Base-by-base conservation (phyloP, 2,797 vertebrate genomes). In the Toxotes lorentzi region DNA sequence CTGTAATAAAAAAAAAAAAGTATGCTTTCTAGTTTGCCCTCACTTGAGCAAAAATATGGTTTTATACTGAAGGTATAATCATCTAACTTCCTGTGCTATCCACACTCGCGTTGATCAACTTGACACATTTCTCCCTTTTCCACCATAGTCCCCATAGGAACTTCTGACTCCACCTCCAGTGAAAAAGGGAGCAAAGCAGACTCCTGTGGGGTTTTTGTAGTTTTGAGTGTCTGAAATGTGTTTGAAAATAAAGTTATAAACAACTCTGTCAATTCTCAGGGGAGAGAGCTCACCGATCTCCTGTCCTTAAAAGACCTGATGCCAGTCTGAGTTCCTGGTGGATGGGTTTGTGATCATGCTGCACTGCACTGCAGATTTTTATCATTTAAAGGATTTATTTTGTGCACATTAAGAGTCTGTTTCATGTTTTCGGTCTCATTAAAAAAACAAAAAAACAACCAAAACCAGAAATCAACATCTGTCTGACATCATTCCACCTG, bases 111-210 rank as follows among this genome's bases (percentile, higher is more conserved):
- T 30, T 5, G 5, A 19, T 0, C 0, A 34, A 17, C 58, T 76
- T 81, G 1, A 87, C 65, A 63, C 35, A 61, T 82, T 47, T 82
- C 50, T 74, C 30, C 1, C 40, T 70, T 38, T 45, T 86, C 70
- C 86, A 78, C 35, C 24, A 21, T 35, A 27, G 86, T 92, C 84
- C 64, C 91, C 87, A 88, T 88, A 86, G 94, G 34, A 92, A 92
- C 91, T 32, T 63, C 50, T 47, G 69, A 79, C 91, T 90, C 89
- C 92, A 77, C 89, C 92, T 68, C 78, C 81, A 48, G 72, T 66
- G 34, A 48, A 13, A 30, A 64, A 59, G 35, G 34, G 24, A 19
- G 21, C 8, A 66, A 56, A 78, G 7, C 30, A 58, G 40, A 14
- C n/a, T 51, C 66, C 11, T 79, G 23, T 13, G 54, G 13, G 47